A percentile compares a stretch with the other conserved stretches of the same genome.
phyloP scores from a whole-genome alignment of 35 echinoderm and acorn worm genomes.

The Apostichopus japonicus region DNA sequence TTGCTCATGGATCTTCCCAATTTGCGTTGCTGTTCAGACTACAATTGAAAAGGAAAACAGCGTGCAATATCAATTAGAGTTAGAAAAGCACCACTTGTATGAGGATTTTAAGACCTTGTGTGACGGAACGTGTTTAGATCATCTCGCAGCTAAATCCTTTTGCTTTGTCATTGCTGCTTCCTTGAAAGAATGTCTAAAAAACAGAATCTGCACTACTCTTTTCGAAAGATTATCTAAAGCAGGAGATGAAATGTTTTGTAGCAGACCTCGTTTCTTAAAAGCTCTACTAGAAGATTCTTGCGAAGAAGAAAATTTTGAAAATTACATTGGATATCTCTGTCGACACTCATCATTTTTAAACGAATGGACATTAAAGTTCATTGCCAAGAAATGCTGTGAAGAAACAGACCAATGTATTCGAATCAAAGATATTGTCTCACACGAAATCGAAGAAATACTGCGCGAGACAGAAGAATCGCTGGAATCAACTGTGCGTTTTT shows the following conservation, averaged over 20 bases:
- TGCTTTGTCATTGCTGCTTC: background rate
- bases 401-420: background rate
- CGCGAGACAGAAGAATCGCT: slow-evolving; percentile 16
- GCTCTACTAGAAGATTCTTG: too few relatives aligned
- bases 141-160: slow-evolving; percentile 32
- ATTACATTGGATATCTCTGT: background rate
- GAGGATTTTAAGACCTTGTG: slow-evolving; percentile 28
- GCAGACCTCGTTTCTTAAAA: background rate
- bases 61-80: slow-evolving; percentile 9
- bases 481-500: background rate
- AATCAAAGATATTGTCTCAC: slow-evolving; percentile 16
- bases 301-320: background rate
- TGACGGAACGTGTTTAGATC: slow-evolving; percentile 20
- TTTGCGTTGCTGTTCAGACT: background rate
- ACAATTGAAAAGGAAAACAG: slow-evolving; percentile 30
- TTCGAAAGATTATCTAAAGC: slow-evolving; percentile 27
- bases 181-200: background rate
- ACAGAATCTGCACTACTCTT: slow-evolving; percentile 17
- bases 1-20: slow-evolving; percentile 40
- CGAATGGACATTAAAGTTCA: background rate
- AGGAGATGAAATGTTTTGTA: slow-evolving; percentile 41
- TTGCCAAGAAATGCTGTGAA: slow-evolving; percentile 20
- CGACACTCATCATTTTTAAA: background rate
- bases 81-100: background rate
- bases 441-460: background rate